Evolutionary conservation across 2,888 invertebrate genomes (phyloP).

Genomic region (Antheraea assamensis): DNA sequence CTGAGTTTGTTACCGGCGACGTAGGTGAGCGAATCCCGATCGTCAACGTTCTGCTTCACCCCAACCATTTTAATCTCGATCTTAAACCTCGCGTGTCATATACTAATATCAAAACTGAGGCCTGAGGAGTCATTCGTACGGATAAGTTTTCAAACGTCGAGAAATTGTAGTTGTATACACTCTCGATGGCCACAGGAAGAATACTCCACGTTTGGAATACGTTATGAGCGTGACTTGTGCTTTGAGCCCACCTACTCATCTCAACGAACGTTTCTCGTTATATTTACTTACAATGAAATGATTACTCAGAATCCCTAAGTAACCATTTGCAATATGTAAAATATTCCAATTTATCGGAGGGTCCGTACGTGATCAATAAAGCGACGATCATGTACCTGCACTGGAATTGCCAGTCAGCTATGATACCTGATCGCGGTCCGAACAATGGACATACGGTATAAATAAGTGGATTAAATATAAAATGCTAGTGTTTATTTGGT

Average conservation of each 20-base stretch:
- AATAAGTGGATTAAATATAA: constrained; percentile 77
- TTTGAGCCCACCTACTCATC: constrained; percentile 46
- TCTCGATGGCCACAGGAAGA: constrained; percentile 67
- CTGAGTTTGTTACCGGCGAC: constrained; percentile 60
- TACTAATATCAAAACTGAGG: not conserved
- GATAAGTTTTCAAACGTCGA: constrained; percentile 42
- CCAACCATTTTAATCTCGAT: constrained; percentile 27
- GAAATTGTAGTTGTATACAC: constrained; percentile 47
- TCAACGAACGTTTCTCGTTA: constrained; percentile 42
- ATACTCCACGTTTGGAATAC: constrained; percentile 71
- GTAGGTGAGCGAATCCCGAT: constrained; percentile 59
- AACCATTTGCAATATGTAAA: constrained; percentile 45
- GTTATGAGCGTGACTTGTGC: constrained; percentile 70
- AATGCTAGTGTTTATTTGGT: constrained; percentile 67
- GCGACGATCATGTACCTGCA: constrained; percentile 52
- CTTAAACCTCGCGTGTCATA: constrained; percentile 22
- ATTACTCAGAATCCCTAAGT: constrained; percentile 40
- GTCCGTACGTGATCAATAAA: constrained; percentile 59
- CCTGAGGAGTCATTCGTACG: not conserved
- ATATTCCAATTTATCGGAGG: constrained; percentile 46
- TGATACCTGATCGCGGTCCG: constrained; percentile 66
- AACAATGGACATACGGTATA: constrained; percentile 78
- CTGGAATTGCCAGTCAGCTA: constrained; percentile 64
- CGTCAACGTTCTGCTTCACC: constrained; percentile 34
- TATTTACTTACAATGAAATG: constrained; percentile 49